Conservation (phyloP, 2,113 vertebrate genomes). For the Microtus ochrogaster region DNA sequence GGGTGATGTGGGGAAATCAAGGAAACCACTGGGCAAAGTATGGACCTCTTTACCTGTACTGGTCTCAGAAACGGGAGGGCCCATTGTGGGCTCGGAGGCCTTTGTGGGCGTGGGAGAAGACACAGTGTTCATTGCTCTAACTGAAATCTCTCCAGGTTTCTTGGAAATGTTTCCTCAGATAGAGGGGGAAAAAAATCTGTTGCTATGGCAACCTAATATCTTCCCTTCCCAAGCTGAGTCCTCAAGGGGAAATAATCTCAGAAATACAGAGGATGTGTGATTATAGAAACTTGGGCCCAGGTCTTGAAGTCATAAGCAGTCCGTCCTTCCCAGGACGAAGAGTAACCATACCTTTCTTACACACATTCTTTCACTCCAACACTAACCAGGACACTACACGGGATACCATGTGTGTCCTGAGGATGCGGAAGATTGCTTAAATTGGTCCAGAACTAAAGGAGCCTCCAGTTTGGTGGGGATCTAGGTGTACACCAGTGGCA, state of each 20-base stretch:
- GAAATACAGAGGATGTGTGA: neutral
- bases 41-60: neutral
- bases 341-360: neutral
- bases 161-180: slow-evolving; percentile 12
- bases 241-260: neutral
- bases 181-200: neutral
- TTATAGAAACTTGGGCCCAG: neutral
- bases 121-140: accelerated
- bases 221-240: neutral
- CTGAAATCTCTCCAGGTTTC: neutral
- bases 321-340: too few relatives aligned
- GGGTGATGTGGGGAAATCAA: neutral
- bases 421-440: accelerated
- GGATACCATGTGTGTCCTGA: neutral
- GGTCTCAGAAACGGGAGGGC: neutral
- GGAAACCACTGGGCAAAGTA: neutral
- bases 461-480: neutral
- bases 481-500: neutral
- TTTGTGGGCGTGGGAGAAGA: neutral
- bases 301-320: neutral
- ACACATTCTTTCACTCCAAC: neutral
- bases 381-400: accelerated
- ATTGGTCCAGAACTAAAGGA: neutral
- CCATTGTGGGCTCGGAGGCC: neutral
- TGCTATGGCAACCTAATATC: slow-evolving; percentile 51